phyloP scores from a whole-genome alignment of 2,888 invertebrate species.

The Didymodactylos carnosus region DNA sequence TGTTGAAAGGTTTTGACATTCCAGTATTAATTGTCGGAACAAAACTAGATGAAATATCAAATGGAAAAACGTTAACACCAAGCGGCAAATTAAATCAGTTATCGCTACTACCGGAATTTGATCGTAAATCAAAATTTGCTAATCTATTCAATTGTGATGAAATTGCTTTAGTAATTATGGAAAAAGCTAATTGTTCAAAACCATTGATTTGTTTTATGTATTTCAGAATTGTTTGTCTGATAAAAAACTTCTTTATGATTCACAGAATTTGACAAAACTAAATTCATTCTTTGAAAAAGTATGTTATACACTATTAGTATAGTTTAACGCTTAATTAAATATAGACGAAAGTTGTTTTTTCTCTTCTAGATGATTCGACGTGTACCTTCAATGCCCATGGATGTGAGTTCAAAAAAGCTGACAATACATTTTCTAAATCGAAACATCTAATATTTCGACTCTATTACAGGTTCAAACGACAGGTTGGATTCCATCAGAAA shows the following conservation, averaged over 20 bases:
- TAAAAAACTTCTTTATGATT: neutral
- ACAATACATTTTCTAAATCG: too few species aligned
- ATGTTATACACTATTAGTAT: too few species aligned
- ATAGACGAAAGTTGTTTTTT: too few species aligned
- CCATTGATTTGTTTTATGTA: neutral
- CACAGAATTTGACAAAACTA: neutral
- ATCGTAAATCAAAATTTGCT: neutral
- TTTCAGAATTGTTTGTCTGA: neutral
- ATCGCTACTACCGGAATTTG: neutral
- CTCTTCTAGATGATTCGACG: too few species aligned
- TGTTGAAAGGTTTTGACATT: neutral
- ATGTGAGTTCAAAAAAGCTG: too few species aligned
- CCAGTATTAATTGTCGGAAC: neutral
- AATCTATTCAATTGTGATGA: neutral
- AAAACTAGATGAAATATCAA: neutral
- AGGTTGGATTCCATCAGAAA: too few species aligned
- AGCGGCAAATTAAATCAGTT: neutral
- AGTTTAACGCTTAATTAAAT: too few species aligned
- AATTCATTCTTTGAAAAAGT: slow-evolving; percentile 1
- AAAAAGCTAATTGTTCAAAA: neutral
- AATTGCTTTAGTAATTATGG: neutral
- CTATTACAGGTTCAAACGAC: too few species aligned
- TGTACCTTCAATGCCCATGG: too few species aligned
- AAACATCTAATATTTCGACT: too few species aligned
- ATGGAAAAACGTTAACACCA: neutral